Conservation (phyloP, 2,113 vertebrate genomes). For the Stegostoma tigrinum region DNA sequence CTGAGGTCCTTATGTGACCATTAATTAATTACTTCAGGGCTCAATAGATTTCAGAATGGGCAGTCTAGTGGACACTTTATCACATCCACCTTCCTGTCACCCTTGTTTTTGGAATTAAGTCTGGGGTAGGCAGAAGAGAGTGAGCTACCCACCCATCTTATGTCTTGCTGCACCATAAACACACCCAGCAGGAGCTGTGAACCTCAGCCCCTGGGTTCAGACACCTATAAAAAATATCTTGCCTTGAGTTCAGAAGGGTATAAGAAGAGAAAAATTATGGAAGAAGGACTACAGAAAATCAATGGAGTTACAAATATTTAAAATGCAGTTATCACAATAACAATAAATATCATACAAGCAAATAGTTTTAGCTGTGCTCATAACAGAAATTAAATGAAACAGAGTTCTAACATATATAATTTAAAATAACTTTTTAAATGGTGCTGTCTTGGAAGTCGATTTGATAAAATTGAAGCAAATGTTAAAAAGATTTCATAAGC, state of each 20-base stretch:
- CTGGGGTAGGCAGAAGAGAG: too few relatives aligned
- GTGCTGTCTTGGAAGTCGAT: neutral
- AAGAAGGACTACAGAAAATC: neutral
- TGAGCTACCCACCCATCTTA: too few relatives aligned
- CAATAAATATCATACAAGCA: neutral
- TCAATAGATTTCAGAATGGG: too few relatives aligned
- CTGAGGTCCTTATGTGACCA: too few relatives aligned
- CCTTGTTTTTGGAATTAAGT: too few relatives aligned
- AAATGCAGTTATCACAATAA: neutral
- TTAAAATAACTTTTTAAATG: neutral
- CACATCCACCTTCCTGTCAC: too few relatives aligned
- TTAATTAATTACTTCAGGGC: too few relatives aligned
- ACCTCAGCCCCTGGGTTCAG: too few relatives aligned
- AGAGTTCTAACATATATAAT: neutral
- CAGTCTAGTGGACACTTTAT: too few relatives aligned
- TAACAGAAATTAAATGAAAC: neutral
- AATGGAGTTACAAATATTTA: neutral
- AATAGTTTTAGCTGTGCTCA: neutral
- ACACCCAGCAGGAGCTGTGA: too few relatives aligned
- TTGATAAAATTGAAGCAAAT: neutral
- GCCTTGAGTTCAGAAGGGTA: neutral
- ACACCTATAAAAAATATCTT: too few relatives aligned
- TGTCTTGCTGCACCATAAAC: too few relatives aligned
- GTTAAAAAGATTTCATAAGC: neutral
- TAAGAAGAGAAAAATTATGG: neutral